Evolutionary conservation across 2,113 vertebrate genomes (phyloP).

Genomic region (Solenodon paradoxus): DNA sequence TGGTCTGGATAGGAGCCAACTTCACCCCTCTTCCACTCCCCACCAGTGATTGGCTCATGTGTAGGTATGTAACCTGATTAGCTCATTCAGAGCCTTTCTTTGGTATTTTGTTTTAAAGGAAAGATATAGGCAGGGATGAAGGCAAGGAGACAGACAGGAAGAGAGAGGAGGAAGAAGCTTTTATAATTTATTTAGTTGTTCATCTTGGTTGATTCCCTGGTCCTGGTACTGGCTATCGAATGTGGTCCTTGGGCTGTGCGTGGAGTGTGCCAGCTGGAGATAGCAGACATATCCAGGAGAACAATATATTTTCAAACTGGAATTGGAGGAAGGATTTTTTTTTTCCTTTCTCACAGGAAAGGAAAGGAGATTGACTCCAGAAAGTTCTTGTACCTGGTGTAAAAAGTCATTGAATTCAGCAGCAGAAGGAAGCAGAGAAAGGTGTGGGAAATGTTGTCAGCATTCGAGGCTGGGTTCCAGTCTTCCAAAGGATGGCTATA

Average conservation of each 20-base stretch:
- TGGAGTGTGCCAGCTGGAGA: too few species aligned
- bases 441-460: background rate
- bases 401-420: background rate
- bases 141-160: too few species aligned
- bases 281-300: too few species aligned
- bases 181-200: too few species aligned
- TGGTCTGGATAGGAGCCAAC: background rate
- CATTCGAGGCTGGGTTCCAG: background rate
- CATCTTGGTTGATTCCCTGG: too few species aligned
- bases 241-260: too few species aligned
- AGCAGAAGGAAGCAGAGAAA: background rate
- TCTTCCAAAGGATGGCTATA: background rate
- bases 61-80: background rate
- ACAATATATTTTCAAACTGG: background rate
- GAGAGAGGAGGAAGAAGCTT: too few species aligned
- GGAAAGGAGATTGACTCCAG: background rate
- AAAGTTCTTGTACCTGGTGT: background rate
- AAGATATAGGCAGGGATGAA: too few species aligned
- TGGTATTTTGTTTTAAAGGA: too few species aligned
- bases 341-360: background rate
- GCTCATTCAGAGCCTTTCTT: background rate
- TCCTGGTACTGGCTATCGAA: too few species aligned
- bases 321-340: background rate
- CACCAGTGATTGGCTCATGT: too few species aligned
- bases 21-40: background rate